Conservation (phyloP, 2,888 invertebrate species). For the Lasioglossum oenotherae region DNA sequence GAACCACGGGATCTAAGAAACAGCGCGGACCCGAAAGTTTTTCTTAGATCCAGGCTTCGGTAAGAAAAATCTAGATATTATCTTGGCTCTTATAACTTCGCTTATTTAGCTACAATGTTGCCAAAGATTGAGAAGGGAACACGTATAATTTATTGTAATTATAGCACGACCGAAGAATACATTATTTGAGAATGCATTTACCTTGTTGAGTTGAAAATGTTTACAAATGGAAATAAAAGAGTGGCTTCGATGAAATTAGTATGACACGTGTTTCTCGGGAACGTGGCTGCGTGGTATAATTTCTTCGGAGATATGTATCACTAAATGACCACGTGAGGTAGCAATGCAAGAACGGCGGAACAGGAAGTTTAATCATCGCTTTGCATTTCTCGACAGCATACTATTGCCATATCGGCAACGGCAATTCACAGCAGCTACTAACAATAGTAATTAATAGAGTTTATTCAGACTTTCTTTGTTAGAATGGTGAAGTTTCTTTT, state of each 20-base stretch:
- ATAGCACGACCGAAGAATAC: neutral
- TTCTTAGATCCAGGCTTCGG: too few relatives aligned
- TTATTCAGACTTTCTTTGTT: neutral
- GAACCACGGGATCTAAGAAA: too few relatives aligned
- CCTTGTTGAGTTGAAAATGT: neutral
- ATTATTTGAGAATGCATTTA: neutral
- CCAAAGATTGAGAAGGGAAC: neutral
- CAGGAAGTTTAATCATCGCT: slow-evolving; percentile 15
- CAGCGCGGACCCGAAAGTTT: too few relatives aligned
- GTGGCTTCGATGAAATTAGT: slow-evolving; percentile 18
- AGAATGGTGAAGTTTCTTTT: neutral
- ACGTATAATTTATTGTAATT: neutral
- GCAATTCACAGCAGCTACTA: neutral
- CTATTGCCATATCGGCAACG: neutral
- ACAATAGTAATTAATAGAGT: neutral
- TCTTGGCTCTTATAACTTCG: too few relatives aligned
- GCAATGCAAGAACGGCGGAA: neutral
- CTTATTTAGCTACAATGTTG: neutral
- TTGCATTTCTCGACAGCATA: neutral
- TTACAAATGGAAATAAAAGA: slow-evolving; percentile 13
- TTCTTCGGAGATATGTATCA: slow-evolving; percentile 18
- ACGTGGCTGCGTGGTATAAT: slow-evolving; percentile 27
- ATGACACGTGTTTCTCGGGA: slow-evolving; percentile 28
- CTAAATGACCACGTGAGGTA: neutral
- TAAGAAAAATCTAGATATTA: too few relatives aligned